These are phyloP conservation scores for Sparidentex hasta DNA, from an alignment of 2,797 vertebrate species.

Conservation along the genomic window DNA sequence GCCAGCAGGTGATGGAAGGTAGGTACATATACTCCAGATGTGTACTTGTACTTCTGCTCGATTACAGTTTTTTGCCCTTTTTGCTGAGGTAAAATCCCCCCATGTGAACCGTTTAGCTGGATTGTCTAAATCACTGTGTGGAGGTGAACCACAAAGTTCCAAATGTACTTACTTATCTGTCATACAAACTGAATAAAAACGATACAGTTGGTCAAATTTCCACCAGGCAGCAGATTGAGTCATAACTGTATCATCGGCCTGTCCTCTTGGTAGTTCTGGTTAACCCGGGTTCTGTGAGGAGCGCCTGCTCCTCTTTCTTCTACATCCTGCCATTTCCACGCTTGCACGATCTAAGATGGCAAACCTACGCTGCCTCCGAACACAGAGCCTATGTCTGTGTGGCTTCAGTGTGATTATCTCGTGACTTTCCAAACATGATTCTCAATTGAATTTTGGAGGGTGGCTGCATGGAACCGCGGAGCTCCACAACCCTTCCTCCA, in stretches of 20 bases:
- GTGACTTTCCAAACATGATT: constrained; percentile 54
- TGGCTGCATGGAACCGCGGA: not conserved
- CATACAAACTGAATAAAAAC: not conserved
- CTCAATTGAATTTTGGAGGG: constrained; percentile 42
- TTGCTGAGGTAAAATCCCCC: too few species aligned
- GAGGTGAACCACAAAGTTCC: not conserved
- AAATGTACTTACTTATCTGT: not conserved
- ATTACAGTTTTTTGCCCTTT: not conserved
- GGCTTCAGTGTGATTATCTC: constrained; percentile 40
- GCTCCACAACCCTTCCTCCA: not conserved
- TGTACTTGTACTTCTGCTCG: not conserved
- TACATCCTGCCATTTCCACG: not conserved
- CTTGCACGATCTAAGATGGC: not conserved
- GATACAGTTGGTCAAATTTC: not conserved
- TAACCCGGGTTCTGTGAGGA: not conserved
- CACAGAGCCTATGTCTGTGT: not conserved
- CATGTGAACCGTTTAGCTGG: not conserved
- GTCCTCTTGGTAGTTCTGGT: too few species aligned
- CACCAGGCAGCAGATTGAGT: not conserved
- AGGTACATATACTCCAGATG: not conserved
- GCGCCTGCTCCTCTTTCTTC: not conserved
- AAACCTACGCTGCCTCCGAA: constrained; percentile 4
- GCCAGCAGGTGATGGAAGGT: not conserved
- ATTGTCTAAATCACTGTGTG: not conserved
- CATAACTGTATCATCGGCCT: not conserved